Conservation (phyloP, 2,113 vertebrate species). For the Cynoglossus semilaevis region DNA sequence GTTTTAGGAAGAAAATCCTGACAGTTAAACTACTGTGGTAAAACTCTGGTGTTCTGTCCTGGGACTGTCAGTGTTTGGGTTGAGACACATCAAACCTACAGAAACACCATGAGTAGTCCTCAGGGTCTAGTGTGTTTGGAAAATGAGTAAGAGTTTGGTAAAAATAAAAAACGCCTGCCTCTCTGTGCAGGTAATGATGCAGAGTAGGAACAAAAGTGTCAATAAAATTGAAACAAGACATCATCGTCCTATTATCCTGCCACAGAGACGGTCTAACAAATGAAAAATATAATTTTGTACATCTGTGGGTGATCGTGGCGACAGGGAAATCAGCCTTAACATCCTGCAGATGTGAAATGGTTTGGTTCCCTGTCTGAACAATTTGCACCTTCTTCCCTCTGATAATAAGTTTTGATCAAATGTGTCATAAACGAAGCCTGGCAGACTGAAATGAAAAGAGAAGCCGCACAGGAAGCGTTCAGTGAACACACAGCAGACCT, state of each 20-base stretch:
- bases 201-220: slow-evolving; percentile 13
- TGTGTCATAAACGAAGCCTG: slow-evolving; percentile 24
- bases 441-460: slow-evolving; percentile 18
- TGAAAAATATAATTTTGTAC: slow-evolving; percentile 44
- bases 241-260: no score
- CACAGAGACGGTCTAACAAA: not conserved
- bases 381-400: slow-evolving; percentile 37
- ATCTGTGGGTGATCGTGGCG: slow-evolving; percentile 39
- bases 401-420: slow-evolving; percentile 32
- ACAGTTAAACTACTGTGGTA: not conserved
- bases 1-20: not conserved
- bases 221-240: slow-evolving; percentile 34
- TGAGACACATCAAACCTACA: no score
- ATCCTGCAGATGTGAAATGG: slow-evolving; percentile 44
- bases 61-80: no score
- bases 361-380: slow-evolving; percentile 39
- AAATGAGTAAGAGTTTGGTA: no score
- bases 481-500: slow-evolving; percentile 24
- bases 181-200: not conserved
- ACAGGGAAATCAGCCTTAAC: slow-evolving; percentile 36
- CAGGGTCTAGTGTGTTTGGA: no score
- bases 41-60: no score
- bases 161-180: no score
- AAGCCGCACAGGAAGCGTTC: slow-evolving; percentile 35
- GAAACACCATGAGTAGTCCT: no score